Base-by-base conservation (phyloP, 2,888 invertebrate genomes). In the Timema podura region DNA sequence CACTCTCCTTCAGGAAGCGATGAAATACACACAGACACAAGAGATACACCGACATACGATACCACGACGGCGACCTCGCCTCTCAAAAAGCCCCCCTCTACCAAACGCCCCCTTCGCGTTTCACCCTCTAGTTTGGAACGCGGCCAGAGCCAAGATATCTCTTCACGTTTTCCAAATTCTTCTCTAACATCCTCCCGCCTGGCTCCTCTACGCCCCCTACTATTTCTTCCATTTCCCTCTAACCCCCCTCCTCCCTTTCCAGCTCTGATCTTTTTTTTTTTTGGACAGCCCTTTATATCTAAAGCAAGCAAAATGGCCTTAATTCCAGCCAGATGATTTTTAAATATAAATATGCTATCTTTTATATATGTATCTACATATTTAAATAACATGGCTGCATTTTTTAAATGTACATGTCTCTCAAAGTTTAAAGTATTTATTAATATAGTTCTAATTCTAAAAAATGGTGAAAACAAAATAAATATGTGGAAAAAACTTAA, bases 41-140 rank as follows among this genome's bases (percentile, higher is more conserved):
- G 30, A 61, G 61, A 61, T 30, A 61, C 61, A 61, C 44, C 30
- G 61, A 61, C 61, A 15, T 61, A 45, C 61, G 8, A 61, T 61
- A 16, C 61, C 13, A 8, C 8, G 30, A 30, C 30, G 61, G 61
- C 61, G 44, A 30, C 30, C 30, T 30, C 30, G 30, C 30, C 30
- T 30, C 30, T 30, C 30, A 30, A 61, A 61, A 8, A 61, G 61
- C 16, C 30, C 61, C 61, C 44, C 61, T 61, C 61, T 16, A 44
- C 6, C 45, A 10, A 61, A 13, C 61, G 10, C 61, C 61, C 61
- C 16, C 61, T 13, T 61, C 61, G 11, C 61, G 8, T 10, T 13
- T 13, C 8, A 11, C 5, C 8, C 8, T 9, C 57, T 8, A 44
- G 61, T 16, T 61, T 61, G 61, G 61, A 61, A 30, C 44, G 44